Evolutionary conservation across 1,140 invertebrate species (phyloP), one percentile per base, ranked within the genome.

Genomic region (Lepidotrigona ventralis): DNA sequence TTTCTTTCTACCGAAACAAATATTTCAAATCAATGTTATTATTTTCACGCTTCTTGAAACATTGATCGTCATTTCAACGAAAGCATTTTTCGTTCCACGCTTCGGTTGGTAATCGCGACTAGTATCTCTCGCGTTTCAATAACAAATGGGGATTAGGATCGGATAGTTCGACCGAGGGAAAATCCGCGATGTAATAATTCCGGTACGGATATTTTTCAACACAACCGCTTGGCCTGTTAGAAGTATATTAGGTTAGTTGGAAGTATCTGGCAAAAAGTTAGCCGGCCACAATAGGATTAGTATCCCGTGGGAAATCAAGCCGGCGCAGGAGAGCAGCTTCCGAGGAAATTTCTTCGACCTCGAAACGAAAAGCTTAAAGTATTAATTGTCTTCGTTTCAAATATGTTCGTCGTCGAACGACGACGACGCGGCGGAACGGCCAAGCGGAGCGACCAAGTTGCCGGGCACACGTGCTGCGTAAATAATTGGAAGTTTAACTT

Each of bases 271-370:
- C 88, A 90, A 90, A 92, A 93, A 94, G 90, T 92, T 91, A 85
- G 82, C 82, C 87, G 86, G 89, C 87, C 91, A 90, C 91, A 91
- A 91, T 91, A 90, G 92, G 89, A 93, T 94, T 92, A 91, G 89
- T 86, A 77, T 90, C 93, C 90, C 92, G 73, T 79, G 93, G 92
- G 93, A 94, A 94, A 94, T 94, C 92, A 94, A 46, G 80, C 85
- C 83, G 85, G 72, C 84, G 85, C 53, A 21, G 9, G 70, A 78
- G 83, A 86, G 79, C 74, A 84, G 86, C 86, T 90, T 88, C 86
- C 84, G 56, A 84, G 92, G 91, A 64, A 87, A 85, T 91, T n/a
- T 90, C 88, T 89, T 89, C 82, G 84, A 90, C 90, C 86, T 86
- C 89, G 54, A 29, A 87, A 91, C 92, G 91, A 91, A 46, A 92